Percentiles rank a stretch among this genome's conserved stretches.
Conservation (phyloP, 2,888 invertebrate genomes). For the Amblyjoppa proteus region DNA sequence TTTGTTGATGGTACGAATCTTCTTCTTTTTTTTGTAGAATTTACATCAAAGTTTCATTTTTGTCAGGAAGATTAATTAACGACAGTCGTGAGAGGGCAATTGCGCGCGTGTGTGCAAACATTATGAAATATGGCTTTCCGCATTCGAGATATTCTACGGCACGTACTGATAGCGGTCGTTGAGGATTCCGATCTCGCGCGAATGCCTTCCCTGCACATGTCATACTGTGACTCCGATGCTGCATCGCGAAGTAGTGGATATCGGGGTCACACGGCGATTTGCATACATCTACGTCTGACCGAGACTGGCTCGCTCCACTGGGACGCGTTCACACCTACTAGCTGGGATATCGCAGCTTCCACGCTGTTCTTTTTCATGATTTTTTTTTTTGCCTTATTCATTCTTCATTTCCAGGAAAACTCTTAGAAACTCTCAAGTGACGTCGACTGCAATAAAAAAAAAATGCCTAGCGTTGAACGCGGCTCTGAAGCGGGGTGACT, state of each 20-base stretch:
- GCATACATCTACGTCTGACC: constrained; percentile 54
- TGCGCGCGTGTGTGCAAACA: constrained; percentile 4
- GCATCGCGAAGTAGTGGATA: constrained; percentile 41
- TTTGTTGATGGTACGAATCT: no score
- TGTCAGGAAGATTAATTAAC: constrained; percentile 29
- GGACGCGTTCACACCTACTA: constrained; percentile 24
- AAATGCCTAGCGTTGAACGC: background rate
- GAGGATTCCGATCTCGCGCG: constrained; percentile 46
- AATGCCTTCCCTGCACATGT: constrained; percentile 39
- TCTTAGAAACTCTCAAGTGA: background rate
- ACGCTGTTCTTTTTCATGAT: background rate
- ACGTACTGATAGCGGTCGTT: constrained; percentile 36
- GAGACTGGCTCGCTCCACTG: constrained; percentile 51
- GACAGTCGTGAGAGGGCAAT: background rate
- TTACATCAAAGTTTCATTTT: background rate
- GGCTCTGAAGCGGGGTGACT: background rate
- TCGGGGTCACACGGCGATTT: constrained; percentile 53
- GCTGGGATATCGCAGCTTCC: background rate
- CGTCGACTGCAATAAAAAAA: constrained; percentile 7
- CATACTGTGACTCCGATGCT: constrained; percentile 22
- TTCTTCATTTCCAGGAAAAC: constrained; percentile 12
- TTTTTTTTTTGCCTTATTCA: background rate
- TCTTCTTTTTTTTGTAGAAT: background rate
- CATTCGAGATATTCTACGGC: constrained; percentile 36
- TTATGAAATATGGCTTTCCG: constrained; percentile 21